Base-by-base conservation (phyloP, 1,140 invertebrate species). In the Microplitis mediator region DNA sequence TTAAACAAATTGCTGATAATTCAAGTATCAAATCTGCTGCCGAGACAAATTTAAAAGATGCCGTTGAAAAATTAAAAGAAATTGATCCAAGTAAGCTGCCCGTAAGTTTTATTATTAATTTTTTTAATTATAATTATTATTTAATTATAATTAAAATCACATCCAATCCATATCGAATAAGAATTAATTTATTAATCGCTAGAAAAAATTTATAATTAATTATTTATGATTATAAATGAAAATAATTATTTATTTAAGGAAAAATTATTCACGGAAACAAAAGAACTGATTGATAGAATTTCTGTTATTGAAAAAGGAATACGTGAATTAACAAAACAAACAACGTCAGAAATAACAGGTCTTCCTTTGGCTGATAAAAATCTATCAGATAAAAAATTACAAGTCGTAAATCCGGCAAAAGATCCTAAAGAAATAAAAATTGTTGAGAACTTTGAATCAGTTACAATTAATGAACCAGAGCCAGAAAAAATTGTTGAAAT, bases 1-100 rank as follows among this genome's bases (percentile, higher is more conserved):
- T 84, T 56, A 79, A 78, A 58, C 74, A 74, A 64, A 69, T 73
- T n/a, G 32, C 85, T 5, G 79, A 77, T 74, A 74, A 84, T 75
- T 84, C 82, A 4, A 85, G 78, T 76, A 56, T 86, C n/a, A 82
- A 80, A 80, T 69, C 66, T 45, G 54, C 71, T 0, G 76, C 76
- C 2, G 74, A 84, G 31, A 74, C 82, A 9, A 77, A 76, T 64
- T 63, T 84, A 5, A 80, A 78, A 70, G 56, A 75, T 31, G 70
- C 74, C 8, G 73, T 75, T 23, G 76, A 76, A 63, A 82, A 80
- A 76, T 69, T 85, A 0, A 77, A 64, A n/a, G 76, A 83, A 9
- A 77, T 83, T 76, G 78, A 86, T 77, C 80, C 81, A 83, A 86
- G 79, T 84, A 85, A 87, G 77, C 71, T 85, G 80, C 80, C 86